Evolutionary conservation across 2,113 vertebrate genomes (phyloP).

Genomic region (Lynx canadensis): DNA sequence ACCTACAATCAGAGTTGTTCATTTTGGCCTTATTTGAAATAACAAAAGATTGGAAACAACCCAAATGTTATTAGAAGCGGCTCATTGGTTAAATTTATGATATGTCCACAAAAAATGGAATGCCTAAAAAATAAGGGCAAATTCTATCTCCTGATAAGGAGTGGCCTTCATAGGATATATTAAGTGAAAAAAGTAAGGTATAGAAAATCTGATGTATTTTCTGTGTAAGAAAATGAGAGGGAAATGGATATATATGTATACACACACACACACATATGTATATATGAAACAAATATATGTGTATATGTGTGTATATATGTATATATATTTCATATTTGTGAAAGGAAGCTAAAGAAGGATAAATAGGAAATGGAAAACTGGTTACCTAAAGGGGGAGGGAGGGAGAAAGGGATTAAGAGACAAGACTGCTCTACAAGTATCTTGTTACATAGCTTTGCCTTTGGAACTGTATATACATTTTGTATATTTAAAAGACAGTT

Average conservation of each 20-base stretch:
- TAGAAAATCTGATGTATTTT: neutral
- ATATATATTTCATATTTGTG: neutral
- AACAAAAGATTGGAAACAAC: constrained; percentile 19
- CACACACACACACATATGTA: no score
- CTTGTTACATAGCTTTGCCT: neutral
- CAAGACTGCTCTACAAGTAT: neutral
- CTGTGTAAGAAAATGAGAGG: constrained; percentile 21
- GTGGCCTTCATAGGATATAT: neutral
- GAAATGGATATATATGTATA: neutral
- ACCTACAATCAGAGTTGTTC: neutral
- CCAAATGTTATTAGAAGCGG: neutral
- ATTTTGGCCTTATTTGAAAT: neutral
- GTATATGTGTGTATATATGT: neutral
- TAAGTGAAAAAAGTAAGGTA: constrained; percentile 4
- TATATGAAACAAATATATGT: no score
- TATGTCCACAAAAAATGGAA: neutral
- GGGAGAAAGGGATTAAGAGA: neutral
- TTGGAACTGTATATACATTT: neutral
- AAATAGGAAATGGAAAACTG: constrained; percentile 24
- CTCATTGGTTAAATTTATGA: neutral
- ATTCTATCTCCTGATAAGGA: neutral
- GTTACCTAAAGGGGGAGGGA: neutral
- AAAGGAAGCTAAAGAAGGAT: constrained; percentile 23
- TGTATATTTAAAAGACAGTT: neutral
- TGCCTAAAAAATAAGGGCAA: neutral